Percentiles rank a stretch among this genome's conserved stretches.
These are phyloP conservation scores for Pollenia angustigena DNA, from an alignment of 2,888 invertebrate genomes.

Conservation along the genomic window DNA sequence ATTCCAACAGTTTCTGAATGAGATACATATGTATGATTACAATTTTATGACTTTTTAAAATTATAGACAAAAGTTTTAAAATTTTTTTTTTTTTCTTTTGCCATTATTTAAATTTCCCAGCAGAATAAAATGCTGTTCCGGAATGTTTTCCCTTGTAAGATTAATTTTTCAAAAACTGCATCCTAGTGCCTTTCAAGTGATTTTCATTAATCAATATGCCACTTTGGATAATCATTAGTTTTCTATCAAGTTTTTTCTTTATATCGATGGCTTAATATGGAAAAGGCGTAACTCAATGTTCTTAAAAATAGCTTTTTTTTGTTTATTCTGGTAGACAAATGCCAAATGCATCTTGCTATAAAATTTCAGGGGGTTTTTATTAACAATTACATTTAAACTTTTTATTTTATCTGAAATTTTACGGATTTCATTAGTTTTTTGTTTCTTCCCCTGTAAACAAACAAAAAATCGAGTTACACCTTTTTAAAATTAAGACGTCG, in stretches of 20 bases:
- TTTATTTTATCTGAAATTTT: too few species aligned
- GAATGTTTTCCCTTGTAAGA: neutral
- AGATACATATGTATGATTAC: constrained; percentile 4
- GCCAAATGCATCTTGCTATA: too few species aligned
- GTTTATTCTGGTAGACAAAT: too few species aligned
- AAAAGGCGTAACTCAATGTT: too few species aligned
- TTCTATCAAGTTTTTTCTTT: neutral
- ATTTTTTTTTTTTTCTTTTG: neutral
- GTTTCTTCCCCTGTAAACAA: too few species aligned
- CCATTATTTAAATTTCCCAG: constrained; percentile 17
- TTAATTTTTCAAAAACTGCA: neutral
- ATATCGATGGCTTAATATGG: too few species aligned
- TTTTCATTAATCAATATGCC: constrained; percentile 12
- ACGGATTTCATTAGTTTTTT: too few species aligned
- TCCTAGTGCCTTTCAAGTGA: neutral
- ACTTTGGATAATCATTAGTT: neutral
- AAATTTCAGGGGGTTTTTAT: too few species aligned
- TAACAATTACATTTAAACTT: too few species aligned
- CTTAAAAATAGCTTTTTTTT: too few species aligned
- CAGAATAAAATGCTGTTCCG: neutral
- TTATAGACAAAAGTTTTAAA: neutral
- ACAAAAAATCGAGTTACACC: too few species aligned
- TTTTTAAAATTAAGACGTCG: too few species aligned
- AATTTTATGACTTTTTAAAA: constrained; percentile 28
- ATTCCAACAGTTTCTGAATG: neutral